phyloP scores from a whole-genome alignment of 1,140 invertebrate species.

The Lepidostoma basale region DNA sequence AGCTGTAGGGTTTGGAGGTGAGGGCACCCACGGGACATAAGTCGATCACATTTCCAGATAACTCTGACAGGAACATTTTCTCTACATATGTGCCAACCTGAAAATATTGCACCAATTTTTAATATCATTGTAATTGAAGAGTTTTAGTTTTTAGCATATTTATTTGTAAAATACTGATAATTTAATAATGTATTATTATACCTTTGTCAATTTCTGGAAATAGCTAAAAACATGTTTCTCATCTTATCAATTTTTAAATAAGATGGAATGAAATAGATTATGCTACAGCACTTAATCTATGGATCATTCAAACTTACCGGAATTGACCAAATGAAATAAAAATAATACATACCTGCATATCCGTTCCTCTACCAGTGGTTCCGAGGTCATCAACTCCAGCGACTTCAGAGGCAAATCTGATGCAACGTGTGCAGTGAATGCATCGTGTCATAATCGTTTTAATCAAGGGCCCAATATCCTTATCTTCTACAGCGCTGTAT shows the following conservation, averaged over 20 bases:
- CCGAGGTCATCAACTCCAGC: constrained; percentile 98
- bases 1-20: constrained; percentile 97
- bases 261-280: too few relatives aligned
- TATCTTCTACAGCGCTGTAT: constrained; percentile 98
- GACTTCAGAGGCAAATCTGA: constrained; percentile 95
- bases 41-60: constrained; percentile 99
- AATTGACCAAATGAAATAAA: not conserved
- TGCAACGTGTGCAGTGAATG: constrained; percentile 98
- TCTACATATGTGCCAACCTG: constrained; percentile 98
- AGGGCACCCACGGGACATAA: constrained; percentile 98
- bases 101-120: too few relatives aligned
- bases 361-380: constrained; percentile 92
- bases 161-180: too few relatives aligned
- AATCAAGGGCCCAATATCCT: constrained; percentile 96
- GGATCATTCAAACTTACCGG: too few relatives aligned
- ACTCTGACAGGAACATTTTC: constrained; percentile 95
- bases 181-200: too few relatives aligned
- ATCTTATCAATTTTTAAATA: not conserved
- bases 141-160: too few relatives aligned
- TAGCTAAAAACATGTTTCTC: too few relatives aligned
- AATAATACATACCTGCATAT: constrained; percentile 79
- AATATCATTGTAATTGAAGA: too few relatives aligned
- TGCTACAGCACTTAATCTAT: too few relatives aligned
- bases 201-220: too few relatives aligned
- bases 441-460: constrained; percentile 99